Evolutionary conservation across 2,113 vertebrate genomes (phyloP), one percentile per base, ranked within the genome.

Genomic region (Benthochromis sp.): DNA sequence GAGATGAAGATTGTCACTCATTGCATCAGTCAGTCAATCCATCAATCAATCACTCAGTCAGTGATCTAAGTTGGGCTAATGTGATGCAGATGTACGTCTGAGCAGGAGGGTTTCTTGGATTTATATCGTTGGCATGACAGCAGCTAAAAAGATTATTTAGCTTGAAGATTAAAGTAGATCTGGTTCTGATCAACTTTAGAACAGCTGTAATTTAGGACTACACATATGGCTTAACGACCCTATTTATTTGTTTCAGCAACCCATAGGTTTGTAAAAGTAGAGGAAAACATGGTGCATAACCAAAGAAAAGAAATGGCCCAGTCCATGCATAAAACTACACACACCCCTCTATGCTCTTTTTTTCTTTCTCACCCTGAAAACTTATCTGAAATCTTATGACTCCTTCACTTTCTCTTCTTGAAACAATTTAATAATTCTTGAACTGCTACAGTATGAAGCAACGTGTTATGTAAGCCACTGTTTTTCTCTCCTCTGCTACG

Each of bases 1-100:
- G 47, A 85, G 88, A 91, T 50, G 53, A 89, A 83, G 59, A 52
- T n/a, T 66, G 88, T 73, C 92, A 87, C 61, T 92, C 84, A 73
- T 50, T 93, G 86, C 84, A 19, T 90, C 90, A 61, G 31, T 85
- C 92, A 17, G 47, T 86, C 89, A 71, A 76, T 91, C 83, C 29
- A 47, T 88, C 91, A 79, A 27, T 88, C 90, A 54, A 54, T 82
- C 89, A 79, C n/a, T 84, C 76, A 52, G 29, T 84, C 40, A 29
- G 57, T 17, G 34, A 24, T 47, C 52, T 29, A 29, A 12, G n/a
- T 5, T 63, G 61, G 79, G 36, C 52, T 88, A 90, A 95, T 86
- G 79, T 27, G 24, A 73, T 88, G 82, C 94, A 94, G 91, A 71
- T 93, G 90, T 45, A 24, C 21, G 5, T 50, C 63, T 52, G 16